phyloP scores from a whole-genome alignment of 2,888 invertebrate species.

The Parasteatoda lunata region DNA sequence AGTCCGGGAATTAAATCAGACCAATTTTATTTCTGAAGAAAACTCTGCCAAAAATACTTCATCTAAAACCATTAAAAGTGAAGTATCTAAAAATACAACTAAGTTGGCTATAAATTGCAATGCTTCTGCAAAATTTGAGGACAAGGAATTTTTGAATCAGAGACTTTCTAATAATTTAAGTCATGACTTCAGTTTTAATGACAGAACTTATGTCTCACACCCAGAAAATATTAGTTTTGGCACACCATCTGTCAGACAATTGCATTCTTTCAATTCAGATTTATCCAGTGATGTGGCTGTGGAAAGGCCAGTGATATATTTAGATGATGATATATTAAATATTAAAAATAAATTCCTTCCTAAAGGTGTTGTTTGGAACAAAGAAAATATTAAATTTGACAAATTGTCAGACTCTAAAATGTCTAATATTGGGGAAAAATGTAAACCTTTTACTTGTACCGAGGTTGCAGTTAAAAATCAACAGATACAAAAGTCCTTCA shows the following conservation, averaged over 20 bases:
- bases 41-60: not conserved
- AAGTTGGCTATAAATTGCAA: not conserved
- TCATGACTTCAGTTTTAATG: slow-evolving; percentile 3
- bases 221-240: slow-evolving; percentile 16
- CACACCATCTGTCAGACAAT: slow-evolving; percentile 28
- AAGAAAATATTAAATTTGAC: slow-evolving; percentile 52
- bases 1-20: slow-evolving; percentile 15
- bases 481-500: not conserved
- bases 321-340: slow-evolving; percentile 2
- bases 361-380: slow-evolving; percentile 32
- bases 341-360: slow-evolving; percentile 20
- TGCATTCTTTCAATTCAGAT: slow-evolving; percentile 38
- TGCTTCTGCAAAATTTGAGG: slow-evolving; percentile 11
- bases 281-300: slow-evolving; percentile 29
- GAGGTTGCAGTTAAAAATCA: slow-evolving; percentile 16
- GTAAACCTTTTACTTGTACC: slow-evolving; percentile 7
- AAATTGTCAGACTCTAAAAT: slow-evolving; percentile 37
- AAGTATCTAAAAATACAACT: not conserved
- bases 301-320: slow-evolving; percentile 4
- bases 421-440: slow-evolving; percentile 14
- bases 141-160: not conserved
- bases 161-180: not conserved
- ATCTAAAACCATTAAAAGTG: not conserved
- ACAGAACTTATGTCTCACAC: not conserved
- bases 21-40: slow-evolving; percentile 23